A percentile compares a stretch with the other conserved stretches of the same genome.
Conservation (phyloP, 2,797 vertebrate species). For the Ceyx erithaca region DNA sequence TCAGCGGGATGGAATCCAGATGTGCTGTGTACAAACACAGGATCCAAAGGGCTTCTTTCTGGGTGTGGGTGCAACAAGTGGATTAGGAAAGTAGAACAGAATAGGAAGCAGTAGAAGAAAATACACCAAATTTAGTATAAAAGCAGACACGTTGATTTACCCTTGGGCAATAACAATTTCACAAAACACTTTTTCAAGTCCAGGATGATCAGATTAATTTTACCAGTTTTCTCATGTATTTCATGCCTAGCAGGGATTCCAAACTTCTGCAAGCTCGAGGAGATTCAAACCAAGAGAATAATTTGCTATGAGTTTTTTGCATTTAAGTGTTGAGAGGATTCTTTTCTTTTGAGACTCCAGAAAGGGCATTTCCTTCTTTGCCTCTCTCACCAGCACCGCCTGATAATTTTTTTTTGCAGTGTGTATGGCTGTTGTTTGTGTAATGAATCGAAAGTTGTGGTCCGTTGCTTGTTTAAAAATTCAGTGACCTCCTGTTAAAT, state of each 20-base stretch:
- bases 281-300: neutral
- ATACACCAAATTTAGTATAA: neutral
- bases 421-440: constrained; percentile 16
- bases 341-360: neutral
- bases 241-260: neutral
- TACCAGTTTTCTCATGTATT: neutral
- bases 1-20: neutral
- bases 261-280: neutral
- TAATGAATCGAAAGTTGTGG: constrained; percentile 62
- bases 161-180: neutral
- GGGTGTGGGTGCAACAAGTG: neutral
- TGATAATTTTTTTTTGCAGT: neutral
- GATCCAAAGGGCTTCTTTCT: neutral
- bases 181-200: neutral
- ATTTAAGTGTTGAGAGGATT: neutral
- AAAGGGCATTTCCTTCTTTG: neutral
- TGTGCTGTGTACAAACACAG: neutral
- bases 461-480: constrained; percentile 60
- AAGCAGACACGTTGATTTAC: neutral
- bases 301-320: neutral
- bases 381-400: neutral
- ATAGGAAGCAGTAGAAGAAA: neutral
- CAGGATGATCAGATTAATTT: neutral
- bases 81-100: neutral
- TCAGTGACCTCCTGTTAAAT: constrained; percentile 64